These are phyloP conservation scores for Osmoderma eremita DNA, from an alignment of 2,888 invertebrate genomes.

Conservation along the genomic window DNA sequence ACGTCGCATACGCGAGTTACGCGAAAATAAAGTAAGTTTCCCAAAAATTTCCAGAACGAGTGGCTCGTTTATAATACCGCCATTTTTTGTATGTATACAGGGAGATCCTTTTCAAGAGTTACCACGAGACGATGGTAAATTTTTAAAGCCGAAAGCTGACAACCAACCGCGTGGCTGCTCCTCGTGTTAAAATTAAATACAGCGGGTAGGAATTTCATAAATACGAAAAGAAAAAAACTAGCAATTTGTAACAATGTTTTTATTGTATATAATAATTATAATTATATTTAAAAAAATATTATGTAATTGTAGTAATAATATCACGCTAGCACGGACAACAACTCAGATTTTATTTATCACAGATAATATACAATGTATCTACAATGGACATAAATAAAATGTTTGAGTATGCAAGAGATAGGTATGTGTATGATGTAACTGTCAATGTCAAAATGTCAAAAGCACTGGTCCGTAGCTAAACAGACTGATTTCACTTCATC, in stretches of 20 bases:
- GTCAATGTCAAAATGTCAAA: background rate
- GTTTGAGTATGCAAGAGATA: background rate
- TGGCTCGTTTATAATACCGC: background rate
- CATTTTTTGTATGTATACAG: conserved; percentile 46
- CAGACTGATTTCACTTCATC: conserved; percentile 34
- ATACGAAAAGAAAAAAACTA: background rate
- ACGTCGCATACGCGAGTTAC: conserved; percentile 78
- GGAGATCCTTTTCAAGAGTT: conserved; percentile 55
- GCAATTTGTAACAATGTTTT: conserved; percentile 26
- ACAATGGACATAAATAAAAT: conserved; percentile 5
- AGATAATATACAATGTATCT: too few relatives aligned
- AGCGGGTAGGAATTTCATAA: too few relatives aligned
- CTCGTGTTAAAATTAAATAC: conserved; percentile 47
- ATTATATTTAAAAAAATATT: background rate
- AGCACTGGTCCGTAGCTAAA: conserved; percentile 18
- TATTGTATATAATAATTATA: conserved; percentile 35
- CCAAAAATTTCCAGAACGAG: background rate
- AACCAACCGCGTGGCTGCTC: conserved; percentile 53
- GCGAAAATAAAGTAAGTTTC: conserved; percentile 47
- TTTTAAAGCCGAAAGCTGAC: conserved; percentile 52
- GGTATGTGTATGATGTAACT: conserved; percentile 13
- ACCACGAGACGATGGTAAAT: conserved; percentile 50
- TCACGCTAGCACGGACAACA: conserved; percentile 28
- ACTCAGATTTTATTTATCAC: conserved; percentile 20
- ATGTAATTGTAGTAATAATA: background rate